phyloP scores from a whole-genome alignment of 2,888 invertebrate species.

The Stenichneumon culpator region DNA sequence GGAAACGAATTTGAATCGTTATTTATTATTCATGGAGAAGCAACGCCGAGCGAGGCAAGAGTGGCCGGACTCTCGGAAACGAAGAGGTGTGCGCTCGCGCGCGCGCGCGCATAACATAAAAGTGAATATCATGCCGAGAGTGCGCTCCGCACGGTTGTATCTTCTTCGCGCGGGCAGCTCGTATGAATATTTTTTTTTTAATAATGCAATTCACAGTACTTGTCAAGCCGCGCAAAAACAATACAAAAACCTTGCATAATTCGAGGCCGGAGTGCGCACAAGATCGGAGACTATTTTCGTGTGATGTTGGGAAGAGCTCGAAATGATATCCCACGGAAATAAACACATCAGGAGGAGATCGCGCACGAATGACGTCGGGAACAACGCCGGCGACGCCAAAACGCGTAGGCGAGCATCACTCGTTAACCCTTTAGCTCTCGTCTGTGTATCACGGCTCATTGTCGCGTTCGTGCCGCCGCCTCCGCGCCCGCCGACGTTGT shows the following conservation, averaged over 20 bases:
- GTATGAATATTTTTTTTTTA: background rate
- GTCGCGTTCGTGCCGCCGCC: slow-evolving; percentile 14
- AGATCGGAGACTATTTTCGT: slow-evolving; percentile 33
- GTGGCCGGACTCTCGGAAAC: background rate
- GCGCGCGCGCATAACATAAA: background rate
- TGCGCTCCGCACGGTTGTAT: background rate
- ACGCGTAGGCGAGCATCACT: slow-evolving; percentile 42
- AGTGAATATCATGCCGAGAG: background rate
- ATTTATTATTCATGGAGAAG: slow-evolving; percentile 63
- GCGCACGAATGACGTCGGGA: background rate
- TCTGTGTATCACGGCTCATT: slow-evolving; percentile 3
- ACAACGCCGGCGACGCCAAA: slow-evolving; percentile 23
- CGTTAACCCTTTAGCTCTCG: slow-evolving; percentile 30
- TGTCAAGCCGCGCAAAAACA: background rate
- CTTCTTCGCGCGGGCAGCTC: background rate
- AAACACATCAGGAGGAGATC: slow-evolving; percentile 3
- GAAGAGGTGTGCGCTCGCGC: background rate
- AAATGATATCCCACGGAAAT: slow-evolving; percentile 16
- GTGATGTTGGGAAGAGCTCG: background rate
- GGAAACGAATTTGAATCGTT: slow-evolving; percentile 63
- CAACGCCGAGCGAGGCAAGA: background rate
- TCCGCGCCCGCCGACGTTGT: background rate
- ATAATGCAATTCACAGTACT: background rate
- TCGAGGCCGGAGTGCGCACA: slow-evolving; percentile 11
- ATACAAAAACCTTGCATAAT: slow-evolving; percentile 31